Conservation (phyloP, 2,113 vertebrate genomes). For the Brevimyrus niger region DNA sequence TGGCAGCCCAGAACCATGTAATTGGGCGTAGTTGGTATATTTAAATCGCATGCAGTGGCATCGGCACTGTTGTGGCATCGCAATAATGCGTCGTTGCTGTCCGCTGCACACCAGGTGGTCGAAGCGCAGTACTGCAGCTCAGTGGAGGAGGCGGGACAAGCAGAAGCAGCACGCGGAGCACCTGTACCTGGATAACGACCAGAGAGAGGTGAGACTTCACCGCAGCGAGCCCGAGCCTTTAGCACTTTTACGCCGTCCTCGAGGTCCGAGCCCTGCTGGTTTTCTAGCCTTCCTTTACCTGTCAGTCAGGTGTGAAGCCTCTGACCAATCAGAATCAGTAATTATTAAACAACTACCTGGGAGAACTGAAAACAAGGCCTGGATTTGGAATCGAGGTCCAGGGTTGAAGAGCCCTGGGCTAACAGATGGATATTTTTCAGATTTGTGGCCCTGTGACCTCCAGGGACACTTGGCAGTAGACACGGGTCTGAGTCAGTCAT, state of each 20-base stretch:
- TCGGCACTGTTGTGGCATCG: background rate
- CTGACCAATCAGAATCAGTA: no score
- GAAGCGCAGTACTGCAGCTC: conserved; percentile 90
- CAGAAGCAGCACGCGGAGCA: conserved; percentile 96
- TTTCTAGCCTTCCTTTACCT: no score
- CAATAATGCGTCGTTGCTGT: background rate
- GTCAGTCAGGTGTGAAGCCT: no score
- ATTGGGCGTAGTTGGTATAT: background rate
- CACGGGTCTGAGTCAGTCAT: background rate
- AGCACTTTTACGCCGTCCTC: background rate
- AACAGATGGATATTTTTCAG: background rate
- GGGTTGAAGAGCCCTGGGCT: no score
- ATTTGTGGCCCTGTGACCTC: background rate
- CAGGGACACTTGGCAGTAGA: background rate
- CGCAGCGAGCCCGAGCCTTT: background rate
- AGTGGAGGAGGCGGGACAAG: conserved; percentile 89
- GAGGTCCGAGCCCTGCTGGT: no score
- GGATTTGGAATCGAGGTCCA: no score
- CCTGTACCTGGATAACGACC: conserved; percentile 91
- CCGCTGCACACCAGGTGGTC: conserved; percentile 67
- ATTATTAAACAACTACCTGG: no score
- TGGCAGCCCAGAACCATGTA: background rate
- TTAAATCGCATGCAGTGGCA: background rate
- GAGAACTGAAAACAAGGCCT: no score
- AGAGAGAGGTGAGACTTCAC: conserved; percentile 78